Base-by-base conservation (phyloP, 2,888 invertebrate species). In the Epistrophe grossulariae region DNA sequence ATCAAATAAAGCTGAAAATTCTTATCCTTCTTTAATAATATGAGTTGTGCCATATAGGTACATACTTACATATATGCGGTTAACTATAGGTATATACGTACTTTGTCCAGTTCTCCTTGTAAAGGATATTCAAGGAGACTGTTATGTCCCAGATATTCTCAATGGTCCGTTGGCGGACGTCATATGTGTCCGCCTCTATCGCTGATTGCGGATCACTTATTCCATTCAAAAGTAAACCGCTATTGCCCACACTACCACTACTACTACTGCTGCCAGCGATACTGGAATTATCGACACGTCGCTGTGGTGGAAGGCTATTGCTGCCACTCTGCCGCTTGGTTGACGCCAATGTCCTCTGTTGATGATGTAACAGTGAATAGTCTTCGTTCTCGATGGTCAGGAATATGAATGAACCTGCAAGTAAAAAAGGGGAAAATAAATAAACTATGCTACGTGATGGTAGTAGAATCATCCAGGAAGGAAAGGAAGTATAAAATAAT, bases 121-220 rank as follows among this genome's bases (percentile, higher is more conserved):
- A 97, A 89, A 98, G 94, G 91, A 98, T 97, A 93, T 98, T 98
- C 89, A 98, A 93, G 84, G 96, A 96, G 89, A 96, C 96, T 4
- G 98, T 98, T 88, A 98, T 96, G 92, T 97, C 96, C 98, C 98
- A 98, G 91, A 98, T 97, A 92, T 96, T 97, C 93, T 97, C 97
- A 64, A 97, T 97, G 15, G 97, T 96, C 90, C 94, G 94, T 60
- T 94, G 94, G 60, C 96, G 93, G 35, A 95, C 95, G 89, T 95
- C 95, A 89, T 94, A 91, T 72, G 93, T 92, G 89, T 93, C 93
- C 89, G 91, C 91, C 85, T 92, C 91, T 89, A 93, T 89, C 79
- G 92, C 90, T 88, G 90, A 90, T 88, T 91, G 91, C 57, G 92
- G 91, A 89, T 91, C 89, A 89, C 91, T 91, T 80, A 92, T 83